Evolutionary conservation across 2,113 vertebrate genomes (phyloP).

Genomic region (Brienomyrus longianalis): DNA sequence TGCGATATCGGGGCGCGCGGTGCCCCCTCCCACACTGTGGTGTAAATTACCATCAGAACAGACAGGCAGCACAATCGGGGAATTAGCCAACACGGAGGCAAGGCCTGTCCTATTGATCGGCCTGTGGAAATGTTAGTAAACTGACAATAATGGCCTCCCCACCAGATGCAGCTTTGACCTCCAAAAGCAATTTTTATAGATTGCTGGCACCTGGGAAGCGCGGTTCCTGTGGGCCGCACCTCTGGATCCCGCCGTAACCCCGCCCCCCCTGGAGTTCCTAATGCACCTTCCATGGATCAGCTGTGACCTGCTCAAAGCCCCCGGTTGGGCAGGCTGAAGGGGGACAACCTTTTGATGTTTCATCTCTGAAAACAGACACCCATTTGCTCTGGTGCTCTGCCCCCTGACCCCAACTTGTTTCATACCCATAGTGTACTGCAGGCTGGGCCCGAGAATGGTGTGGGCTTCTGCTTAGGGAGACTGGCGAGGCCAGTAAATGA

Average conservation of each 20-base stretch:
- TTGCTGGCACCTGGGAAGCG: slow-evolving; percentile 37
- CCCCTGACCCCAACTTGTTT: background rate
- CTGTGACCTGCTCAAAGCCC: slow-evolving; percentile 43
- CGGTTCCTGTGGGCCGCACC: slow-evolving; percentile 25
- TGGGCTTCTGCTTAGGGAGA: background rate
- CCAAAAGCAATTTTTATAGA: slow-evolving; percentile 56
- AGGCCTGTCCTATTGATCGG: slow-evolving; percentile 43
- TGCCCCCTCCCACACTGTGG: slow-evolving; percentile 40
- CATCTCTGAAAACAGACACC: slow-evolving; percentile 34
- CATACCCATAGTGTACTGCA: background rate
- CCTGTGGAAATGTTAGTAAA: slow-evolving; percentile 65
- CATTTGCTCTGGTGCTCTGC: slow-evolving; percentile 5
- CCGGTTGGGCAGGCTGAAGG: slow-evolving; percentile 22
- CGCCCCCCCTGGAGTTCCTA: slow-evolving; percentile 41
- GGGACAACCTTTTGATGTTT: slow-evolving; percentile 46
- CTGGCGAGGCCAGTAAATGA: background rate
- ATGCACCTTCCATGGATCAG: slow-evolving; percentile 65
- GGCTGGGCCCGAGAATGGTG: background rate
- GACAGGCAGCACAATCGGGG: slow-evolving; percentile 46
- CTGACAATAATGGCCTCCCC: slow-evolving; percentile 48
- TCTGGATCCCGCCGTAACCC: slow-evolving; percentile 31
- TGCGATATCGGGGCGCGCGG: slow-evolving; percentile 10
- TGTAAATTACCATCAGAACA: slow-evolving; percentile 52
- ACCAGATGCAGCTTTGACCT: slow-evolving; percentile 39
- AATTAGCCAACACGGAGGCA: slow-evolving; percentile 41